These are phyloP conservation scores for Ephestia elutella DNA, from an alignment of 1,140 invertebrate genomes.

Conservation along the genomic window DNA sequence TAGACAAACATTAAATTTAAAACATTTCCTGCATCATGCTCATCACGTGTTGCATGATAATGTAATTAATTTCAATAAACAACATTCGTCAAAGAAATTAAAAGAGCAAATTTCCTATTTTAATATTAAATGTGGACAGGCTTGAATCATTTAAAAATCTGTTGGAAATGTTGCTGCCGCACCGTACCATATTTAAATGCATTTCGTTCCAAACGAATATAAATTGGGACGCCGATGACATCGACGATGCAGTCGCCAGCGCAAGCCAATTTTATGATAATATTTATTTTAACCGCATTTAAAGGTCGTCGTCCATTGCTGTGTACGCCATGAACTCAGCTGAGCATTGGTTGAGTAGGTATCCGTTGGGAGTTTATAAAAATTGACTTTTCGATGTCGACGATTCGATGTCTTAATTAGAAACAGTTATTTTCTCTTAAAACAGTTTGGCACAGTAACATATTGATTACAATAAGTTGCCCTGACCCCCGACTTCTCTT, in stretches of 20 bases:
- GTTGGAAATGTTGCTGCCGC: background rate
- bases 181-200: constrained; percentile 7
- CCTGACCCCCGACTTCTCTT: no score
- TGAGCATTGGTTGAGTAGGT: background rate
- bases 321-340: background rate
- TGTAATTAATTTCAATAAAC: background rate
- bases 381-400: background rate
- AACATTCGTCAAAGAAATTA: background rate
- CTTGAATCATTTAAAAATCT: background rate
- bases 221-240: background rate
- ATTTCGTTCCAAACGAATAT: constrained; percentile 1
- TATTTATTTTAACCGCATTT: constrained; percentile 1
- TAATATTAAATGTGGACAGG: background rate
- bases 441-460: no score
- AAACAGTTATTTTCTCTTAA: background rate
- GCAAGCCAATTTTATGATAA: background rate
- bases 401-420: no score
- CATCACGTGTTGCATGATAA: background rate
- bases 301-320: background rate
- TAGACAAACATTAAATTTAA: no score
- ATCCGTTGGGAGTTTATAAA: background rate
- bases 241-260: background rate
- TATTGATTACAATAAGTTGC: no score
- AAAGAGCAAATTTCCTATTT: background rate
- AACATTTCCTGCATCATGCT: no score